Conservation (phyloP, 2,113 vertebrate species). For the Callocephalon fimbriatum region DNA sequence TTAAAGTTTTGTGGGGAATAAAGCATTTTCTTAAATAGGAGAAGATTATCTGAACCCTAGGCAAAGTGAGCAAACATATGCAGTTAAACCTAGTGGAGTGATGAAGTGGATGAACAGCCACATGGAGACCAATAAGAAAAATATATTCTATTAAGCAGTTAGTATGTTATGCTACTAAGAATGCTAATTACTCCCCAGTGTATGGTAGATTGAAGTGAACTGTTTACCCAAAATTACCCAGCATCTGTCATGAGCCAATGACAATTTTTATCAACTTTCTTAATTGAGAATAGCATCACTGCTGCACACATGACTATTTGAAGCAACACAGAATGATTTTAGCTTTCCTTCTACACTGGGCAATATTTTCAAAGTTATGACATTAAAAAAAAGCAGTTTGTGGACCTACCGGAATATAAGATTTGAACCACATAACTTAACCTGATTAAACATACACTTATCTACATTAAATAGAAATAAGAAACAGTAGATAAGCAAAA, state of each 20-base stretch:
- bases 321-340: not conserved
- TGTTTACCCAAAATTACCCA: not conserved
- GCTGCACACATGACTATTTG: not conserved
- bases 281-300: not conserved
- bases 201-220: not conserved
- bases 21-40: not conserved
- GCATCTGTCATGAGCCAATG: not conserved
- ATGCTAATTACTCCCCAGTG: not conserved
- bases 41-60: not conserved
- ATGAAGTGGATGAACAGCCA: not conserved
- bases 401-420: not conserved
- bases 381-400: not conserved
- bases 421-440: not conserved
- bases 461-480: not conserved
- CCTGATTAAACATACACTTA: not conserved
- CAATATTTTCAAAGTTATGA: not conserved
- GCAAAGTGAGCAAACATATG: not conserved
- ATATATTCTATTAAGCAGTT: not conserved
- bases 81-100: not conserved
- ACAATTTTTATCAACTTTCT: not conserved
- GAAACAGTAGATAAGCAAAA: not conserved
- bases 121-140: not conserved
- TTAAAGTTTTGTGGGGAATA: not conserved
- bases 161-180: not conserved
- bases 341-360: not conserved